Percentiles rank a stretch among this genome's conserved stretches.
phyloP scores from a whole-genome alignment of 2,797 vertebrate species.

The Neosilurus mollespiculum region DNA sequence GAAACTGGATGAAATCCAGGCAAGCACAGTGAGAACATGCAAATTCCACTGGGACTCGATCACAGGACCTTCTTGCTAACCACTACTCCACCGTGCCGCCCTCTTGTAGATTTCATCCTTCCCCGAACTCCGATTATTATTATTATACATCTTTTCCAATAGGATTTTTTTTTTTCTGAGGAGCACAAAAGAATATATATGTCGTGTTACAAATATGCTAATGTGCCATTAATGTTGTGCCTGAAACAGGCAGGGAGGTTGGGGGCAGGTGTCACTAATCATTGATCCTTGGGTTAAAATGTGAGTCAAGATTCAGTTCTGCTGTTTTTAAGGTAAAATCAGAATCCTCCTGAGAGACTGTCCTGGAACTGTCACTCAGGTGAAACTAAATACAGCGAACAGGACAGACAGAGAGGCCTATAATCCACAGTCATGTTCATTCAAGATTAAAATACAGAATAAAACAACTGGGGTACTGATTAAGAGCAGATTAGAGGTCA shows the following conservation, averaged over 20 bases:
- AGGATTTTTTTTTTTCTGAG: background rate
- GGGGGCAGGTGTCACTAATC: background rate
- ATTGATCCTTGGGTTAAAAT: background rate
- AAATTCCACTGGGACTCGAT: no score
- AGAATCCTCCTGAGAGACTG: constrained; percentile 14
- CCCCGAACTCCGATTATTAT: background rate
- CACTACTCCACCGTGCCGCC: no score
- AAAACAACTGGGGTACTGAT: constrained; percentile 80
- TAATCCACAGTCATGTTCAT: constrained; percentile 80
- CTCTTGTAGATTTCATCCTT: no score
- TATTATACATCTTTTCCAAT: background rate
- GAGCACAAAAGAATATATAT: background rate
- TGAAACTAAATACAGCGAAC: constrained; percentile 51
- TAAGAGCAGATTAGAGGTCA: constrained; percentile 89
- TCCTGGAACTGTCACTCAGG: constrained; percentile 51
- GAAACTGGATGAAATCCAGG: no score
- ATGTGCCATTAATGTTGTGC: background rate
- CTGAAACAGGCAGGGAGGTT: background rate
- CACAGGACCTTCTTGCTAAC: no score
- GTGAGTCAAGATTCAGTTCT: background rate
- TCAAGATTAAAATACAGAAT: constrained; percentile 72
- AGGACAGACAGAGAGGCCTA: constrained; percentile 63
- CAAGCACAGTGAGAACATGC: no score
- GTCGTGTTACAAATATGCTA: background rate
- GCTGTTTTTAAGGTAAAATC: constrained; percentile 1